phyloP scores from a whole-genome alignment of 2,797 vertebrate species.

The Limnodromus scolopaceus region DNA sequence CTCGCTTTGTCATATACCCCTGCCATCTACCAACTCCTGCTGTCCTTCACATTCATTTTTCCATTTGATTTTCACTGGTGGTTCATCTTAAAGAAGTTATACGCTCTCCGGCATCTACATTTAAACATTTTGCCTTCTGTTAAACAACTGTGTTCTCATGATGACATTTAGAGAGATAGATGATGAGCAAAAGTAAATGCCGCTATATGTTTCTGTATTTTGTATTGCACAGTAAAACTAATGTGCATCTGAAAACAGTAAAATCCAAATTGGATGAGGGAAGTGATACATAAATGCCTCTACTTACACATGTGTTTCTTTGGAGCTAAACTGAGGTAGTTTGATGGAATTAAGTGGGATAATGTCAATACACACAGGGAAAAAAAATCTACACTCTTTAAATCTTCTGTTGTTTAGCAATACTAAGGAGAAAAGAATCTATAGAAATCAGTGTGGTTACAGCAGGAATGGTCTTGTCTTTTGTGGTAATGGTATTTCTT shows the following conservation, averaged over 20 bases:
- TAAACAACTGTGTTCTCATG: not conserved
- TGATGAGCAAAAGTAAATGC: not conserved
- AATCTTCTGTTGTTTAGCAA: conserved; percentile 41
- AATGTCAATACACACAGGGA: not conserved
- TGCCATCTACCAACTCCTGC: not conserved
- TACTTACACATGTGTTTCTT: not conserved
- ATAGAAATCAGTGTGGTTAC: not conserved
- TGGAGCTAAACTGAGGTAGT: not conserved
- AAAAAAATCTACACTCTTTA: conserved; percentile 31
- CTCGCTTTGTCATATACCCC: not conserved
- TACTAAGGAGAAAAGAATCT: not conserved
- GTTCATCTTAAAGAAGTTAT: not conserved
- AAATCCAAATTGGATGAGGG: not conserved
- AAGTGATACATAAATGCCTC: not conserved
- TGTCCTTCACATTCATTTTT: not conserved
- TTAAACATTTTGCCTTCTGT: conserved; percentile 31
- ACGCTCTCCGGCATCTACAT: not conserved
- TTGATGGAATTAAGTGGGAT: conserved; percentile 1
- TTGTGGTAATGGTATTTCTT: conserved; percentile 19
- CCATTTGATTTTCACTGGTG: not conserved
- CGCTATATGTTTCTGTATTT: not conserved
- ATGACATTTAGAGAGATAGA: not conserved
- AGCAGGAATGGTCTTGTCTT: conserved; percentile 25
- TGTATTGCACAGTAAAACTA: not conserved
- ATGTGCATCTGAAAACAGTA: not conserved